These are phyloP conservation scores for Drosophila pachea DNA, from an alignment of 1,140 invertebrate species.

Conservation along the genomic window DNA sequence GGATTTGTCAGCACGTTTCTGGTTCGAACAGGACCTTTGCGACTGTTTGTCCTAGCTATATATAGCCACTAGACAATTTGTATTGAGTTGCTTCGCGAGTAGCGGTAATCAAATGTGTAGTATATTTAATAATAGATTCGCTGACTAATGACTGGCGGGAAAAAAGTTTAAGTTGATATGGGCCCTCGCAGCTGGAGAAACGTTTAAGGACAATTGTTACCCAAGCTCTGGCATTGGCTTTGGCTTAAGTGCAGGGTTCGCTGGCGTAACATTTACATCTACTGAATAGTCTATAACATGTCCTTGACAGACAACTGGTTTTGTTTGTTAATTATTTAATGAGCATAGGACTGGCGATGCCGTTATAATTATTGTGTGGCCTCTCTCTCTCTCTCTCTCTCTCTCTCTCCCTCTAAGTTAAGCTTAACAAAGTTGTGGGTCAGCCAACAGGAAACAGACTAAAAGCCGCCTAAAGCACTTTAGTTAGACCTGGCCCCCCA, in stretches of 20 bases:
- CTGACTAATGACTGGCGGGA: constrained; percentile 6
- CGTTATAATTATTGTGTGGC: constrained; percentile 32
- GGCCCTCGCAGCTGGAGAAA: not conserved
- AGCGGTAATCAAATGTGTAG: too few species aligned
- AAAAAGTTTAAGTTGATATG: constrained; percentile 29
- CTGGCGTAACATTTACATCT: not conserved
- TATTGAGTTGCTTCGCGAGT: constrained; percentile 6
- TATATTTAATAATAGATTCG: constrained; percentile 10
- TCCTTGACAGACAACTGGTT: not conserved
- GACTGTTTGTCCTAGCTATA: not conserved
- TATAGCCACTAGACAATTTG: constrained; percentile 11
- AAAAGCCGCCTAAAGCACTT: constrained; percentile 45
- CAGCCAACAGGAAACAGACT: constrained; percentile 51
- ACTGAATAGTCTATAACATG: not conserved
- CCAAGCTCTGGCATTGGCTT: not conserved
- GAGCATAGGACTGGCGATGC: not conserved
- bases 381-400: constrained; percentile 8
- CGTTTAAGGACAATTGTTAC: not conserved
- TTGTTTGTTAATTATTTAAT: not conserved
- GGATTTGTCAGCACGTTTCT: constrained; percentile 1
- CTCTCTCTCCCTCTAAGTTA: too few species aligned
- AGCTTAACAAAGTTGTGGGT: constrained; percentile 74
- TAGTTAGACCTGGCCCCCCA: constrained; percentile 3
- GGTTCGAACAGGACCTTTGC: constrained; percentile 5
- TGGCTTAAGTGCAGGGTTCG: not conserved